Percentiles rank a stretch among this genome's conserved stretches.
Evolutionary conservation across 2,888 invertebrate genomes (phyloP).

Genomic region (Leptinotarsa juncta): DNA sequence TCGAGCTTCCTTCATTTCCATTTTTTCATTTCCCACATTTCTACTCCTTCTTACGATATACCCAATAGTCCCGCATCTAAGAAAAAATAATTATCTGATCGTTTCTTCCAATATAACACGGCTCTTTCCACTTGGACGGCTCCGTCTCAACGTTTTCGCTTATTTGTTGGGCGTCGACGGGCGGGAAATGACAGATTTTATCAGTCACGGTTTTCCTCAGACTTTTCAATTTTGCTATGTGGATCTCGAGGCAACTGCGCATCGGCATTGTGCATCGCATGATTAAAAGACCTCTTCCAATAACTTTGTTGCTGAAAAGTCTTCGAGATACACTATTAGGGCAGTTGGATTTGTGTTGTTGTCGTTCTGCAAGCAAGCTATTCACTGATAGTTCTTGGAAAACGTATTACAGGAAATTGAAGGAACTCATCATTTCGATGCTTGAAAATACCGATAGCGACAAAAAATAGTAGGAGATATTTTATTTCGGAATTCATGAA

Average conservation of each 20-base stretch:
- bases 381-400: not conserved
- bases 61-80: constrained; percentile 32
- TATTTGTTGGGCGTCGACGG: constrained; percentile 53
- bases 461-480: too few relatives aligned
- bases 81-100: constrained; percentile 44
- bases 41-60: constrained; percentile 27
- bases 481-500: too few relatives aligned
- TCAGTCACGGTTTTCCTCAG: constrained; percentile 52
- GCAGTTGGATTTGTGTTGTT: not conserved
- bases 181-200: constrained; percentile 58
- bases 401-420: not conserved
- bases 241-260: constrained; percentile 30
- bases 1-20: not conserved
- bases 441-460: too few relatives aligned
- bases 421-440: not conserved
- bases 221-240: constrained; percentile 54
- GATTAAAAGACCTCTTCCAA: constrained; percentile 6
- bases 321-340: not conserved
- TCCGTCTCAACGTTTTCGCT: constrained; percentile 33
- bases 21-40: constrained; percentile 46
- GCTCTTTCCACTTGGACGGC: constrained; percentile 39
- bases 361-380: not conserved
- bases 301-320: not conserved
- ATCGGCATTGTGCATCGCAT: constrained; percentile 24
- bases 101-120: constrained; percentile 39